Percentiles rank a stretch among this genome's conserved stretches.
Evolutionary conservation across 2,113 vertebrate species (phyloP).

Genomic region (Todiramphus chloris): DNA sequence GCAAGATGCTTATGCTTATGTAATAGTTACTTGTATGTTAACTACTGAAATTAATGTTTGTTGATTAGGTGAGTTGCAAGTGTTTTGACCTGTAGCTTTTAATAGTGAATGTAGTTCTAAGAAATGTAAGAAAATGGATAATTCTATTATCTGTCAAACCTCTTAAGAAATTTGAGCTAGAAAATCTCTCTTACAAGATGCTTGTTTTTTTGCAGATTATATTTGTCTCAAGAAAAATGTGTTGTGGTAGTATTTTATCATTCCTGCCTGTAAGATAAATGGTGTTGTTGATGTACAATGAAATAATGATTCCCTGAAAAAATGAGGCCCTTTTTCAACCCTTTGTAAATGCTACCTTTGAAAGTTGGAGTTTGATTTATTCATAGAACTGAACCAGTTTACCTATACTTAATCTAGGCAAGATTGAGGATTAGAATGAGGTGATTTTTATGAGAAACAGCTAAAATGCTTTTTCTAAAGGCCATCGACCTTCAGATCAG

Average conservation of each 20-base stretch:
- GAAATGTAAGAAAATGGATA: background rate
- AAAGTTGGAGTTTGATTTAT: background rate
- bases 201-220: background rate
- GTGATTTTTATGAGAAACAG: background rate
- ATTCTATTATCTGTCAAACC: background rate
- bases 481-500: background rate
- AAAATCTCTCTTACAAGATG: background rate
- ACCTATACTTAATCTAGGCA: background rate
- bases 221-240: background rate
- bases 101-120: background rate
- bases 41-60: background rate
- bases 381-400: background rate
- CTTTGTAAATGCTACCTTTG: background rate
- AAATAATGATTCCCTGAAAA: background rate
- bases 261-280: background rate
- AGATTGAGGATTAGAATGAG: background rate
- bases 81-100: background rate
- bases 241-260: background rate
- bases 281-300: background rate
- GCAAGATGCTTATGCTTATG: no score
- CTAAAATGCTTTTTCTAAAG: background rate
- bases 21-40: no score
- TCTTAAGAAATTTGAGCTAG: background rate
- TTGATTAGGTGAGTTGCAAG: background rate
- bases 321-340: background rate